phyloP scores from a whole-genome alignment of 2,113 vertebrate genomes.

The Psammodynastes pulverulentus region DNA sequence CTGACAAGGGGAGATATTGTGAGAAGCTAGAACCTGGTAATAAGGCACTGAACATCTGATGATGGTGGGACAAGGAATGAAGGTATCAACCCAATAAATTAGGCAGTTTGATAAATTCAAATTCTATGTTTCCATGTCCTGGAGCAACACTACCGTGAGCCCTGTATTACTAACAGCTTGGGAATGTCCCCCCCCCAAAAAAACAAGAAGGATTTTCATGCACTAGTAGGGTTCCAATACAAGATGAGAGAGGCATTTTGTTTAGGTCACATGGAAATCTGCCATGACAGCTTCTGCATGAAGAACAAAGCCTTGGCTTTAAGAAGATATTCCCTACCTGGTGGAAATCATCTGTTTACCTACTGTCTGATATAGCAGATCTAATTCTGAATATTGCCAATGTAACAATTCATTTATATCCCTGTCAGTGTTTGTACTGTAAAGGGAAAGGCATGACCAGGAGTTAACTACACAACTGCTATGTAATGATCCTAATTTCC shows the following conservation, averaged over 20 bases:
- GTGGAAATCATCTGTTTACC: neutral
- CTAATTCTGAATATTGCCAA: constrained; percentile 1
- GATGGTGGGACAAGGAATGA: neutral
- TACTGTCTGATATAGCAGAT: neutral
- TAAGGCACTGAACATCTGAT: neutral
- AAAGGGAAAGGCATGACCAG: constrained; percentile 52
- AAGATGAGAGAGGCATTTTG: neutral
- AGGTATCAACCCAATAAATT: neutral
- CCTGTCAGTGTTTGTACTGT: constrained; percentile 18
- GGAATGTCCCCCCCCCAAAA: neutral
- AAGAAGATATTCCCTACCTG: neutral
- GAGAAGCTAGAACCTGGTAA: neutral
- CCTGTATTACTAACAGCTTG: neutral
- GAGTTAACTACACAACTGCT: constrained; percentile 65
- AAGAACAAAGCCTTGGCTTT: neutral
- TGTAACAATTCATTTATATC: constrained; percentile 34
- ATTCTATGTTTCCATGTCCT: neutral
- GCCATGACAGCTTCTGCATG: neutral
- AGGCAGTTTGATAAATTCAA: neutral
- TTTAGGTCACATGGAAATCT: neutral
- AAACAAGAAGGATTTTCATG: neutral
- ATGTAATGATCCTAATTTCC: constrained; percentile 70
- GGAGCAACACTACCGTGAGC: neutral
- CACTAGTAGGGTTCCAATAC: neutral
- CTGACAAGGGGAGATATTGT: neutral